A percentile compares a stretch with the other conserved stretches of the same genome.
Evolutionary conservation across 35 echinoderm and acorn worm genomes (phyloP).

Genomic region (Ophiothrix spiculata): DNA sequence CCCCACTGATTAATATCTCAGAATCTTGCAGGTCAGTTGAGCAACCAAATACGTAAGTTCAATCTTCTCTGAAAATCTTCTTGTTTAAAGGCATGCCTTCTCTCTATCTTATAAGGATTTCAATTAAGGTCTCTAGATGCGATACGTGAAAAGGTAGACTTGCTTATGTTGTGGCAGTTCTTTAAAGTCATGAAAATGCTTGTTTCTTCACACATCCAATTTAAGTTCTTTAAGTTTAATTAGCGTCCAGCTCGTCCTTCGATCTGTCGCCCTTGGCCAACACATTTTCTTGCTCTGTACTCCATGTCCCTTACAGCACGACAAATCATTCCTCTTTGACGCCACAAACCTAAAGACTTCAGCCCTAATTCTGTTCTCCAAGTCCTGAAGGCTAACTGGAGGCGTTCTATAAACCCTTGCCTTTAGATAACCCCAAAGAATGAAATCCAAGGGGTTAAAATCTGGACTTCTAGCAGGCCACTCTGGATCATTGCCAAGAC

Average conservation of each 20-base stretch:
- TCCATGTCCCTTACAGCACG: too few species aligned
- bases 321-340: too few species aligned
- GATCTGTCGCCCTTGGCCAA: too few species aligned
- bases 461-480: constrained; percentile 21
- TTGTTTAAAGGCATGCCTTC: background rate
- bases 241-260: too few species aligned
- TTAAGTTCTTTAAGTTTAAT: too few species aligned
- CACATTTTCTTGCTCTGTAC: too few species aligned
- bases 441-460: constrained; percentile 2
- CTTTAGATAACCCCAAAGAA: background rate
- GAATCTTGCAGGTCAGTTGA: background rate
- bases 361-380: background rate
- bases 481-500: background rate
- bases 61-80: constrained; percentile 3
- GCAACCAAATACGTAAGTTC: background rate
- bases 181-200: too few species aligned
- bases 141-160: background rate
- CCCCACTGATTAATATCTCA: background rate
- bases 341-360: too few species aligned
- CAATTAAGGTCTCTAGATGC: background rate
- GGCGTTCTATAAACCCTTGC: background rate
- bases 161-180: background rate
- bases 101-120: background rate
- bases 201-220: too few species aligned
- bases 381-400: background rate